Evolutionary conservation across 92 coral and sea anemone species (phyloP), one percentile per base, ranked within the genome.

Genomic region (Actinernus sp.): DNA sequence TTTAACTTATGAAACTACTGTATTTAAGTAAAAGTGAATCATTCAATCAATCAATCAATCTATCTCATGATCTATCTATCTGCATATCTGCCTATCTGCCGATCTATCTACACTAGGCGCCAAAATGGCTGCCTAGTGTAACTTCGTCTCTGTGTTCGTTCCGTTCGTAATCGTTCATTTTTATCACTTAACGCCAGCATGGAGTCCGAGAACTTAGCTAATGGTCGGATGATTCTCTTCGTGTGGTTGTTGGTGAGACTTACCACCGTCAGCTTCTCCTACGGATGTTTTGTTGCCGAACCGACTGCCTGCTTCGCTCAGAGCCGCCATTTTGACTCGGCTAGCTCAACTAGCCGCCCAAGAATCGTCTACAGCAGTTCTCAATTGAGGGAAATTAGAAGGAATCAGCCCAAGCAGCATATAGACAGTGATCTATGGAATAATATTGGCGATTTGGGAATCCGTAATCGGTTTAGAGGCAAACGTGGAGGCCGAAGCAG

Each of bases 131-230:
- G 41, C 41, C 41, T 14, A 36, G 7, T 14, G 41, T 36, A 14
- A 7, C 14, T 7, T 14, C 14, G 14, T 7, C 41, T 36, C 41
- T 14, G 41, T 36, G 41, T 36, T 36, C n/a, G n/a, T n/a, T n/a
- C n/a, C 40, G 57, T 50, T 29, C 31, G 24, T 55, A 55, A 26
- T 25, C 30, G 62, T n/a, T 40, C 62, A 25, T 0, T 55, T 6
- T 16, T 25, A 24, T 26, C 62, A 13, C 14, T 29, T 26, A 50
- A 50, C 57, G 57, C 57, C 57, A 26, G 16, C 57, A 50, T 50
- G 57, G 0, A 29, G 57, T 50, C 57, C 24, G 26, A 50, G 57
- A 50, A 20, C 57, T 50, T 50, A 14, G 57, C 24, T 50, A 50
- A 50, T 50, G 57, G 26, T 26, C 57, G 26, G 57, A 50, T 50